A percentile compares a stretch with the other conserved stretches of the same genome.
These are phyloP conservation scores for Oscheius sp. DNA, from an alignment of 1,140 invertebrate genomes.

Conservation along the genomic window DNA sequence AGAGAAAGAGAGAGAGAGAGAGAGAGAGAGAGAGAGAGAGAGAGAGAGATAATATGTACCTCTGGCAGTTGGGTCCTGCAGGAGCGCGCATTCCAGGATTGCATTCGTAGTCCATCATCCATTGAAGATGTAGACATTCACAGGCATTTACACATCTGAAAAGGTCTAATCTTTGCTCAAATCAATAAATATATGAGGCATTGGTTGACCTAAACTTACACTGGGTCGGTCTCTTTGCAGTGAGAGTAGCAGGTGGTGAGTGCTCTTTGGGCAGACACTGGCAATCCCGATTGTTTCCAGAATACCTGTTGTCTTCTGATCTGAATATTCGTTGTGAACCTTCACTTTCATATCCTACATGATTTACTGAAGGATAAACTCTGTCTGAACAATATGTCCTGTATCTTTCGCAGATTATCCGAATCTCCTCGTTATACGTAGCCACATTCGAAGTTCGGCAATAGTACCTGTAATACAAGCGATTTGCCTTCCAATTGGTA, in stretches of 20 bases:
- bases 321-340: conserved; percentile 15
- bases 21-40: not conserved
- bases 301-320: conserved; percentile 42
- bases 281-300: conserved; percentile 42
- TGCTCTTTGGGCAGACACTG: conserved; percentile 28
- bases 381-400: conserved; percentile 41
- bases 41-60: too few relatives aligned
- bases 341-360: conserved; percentile 27
- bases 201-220: conserved; percentile 18
- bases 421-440: conserved; percentile 43
- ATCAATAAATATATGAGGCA: too few relatives aligned
- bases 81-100: conserved; percentile 31
- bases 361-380: conserved; percentile 42
- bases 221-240: conserved; percentile 44
- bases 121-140: conserved; percentile 45
- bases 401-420: conserved; percentile 46
- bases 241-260: conserved; percentile 39
- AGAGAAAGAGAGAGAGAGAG: not conserved
- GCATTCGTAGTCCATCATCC: conserved; percentile 48
- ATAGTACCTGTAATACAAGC: conserved; percentile 30
- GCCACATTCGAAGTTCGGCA: conserved; percentile 43
- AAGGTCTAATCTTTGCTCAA: not conserved
- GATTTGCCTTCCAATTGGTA: not conserved
- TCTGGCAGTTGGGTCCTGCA: conserved; percentile 39
- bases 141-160: conserved; percentile 43